Base-by-base conservation (phyloP, 2,113 vertebrate species). In the Furnarius figulus region DNA sequence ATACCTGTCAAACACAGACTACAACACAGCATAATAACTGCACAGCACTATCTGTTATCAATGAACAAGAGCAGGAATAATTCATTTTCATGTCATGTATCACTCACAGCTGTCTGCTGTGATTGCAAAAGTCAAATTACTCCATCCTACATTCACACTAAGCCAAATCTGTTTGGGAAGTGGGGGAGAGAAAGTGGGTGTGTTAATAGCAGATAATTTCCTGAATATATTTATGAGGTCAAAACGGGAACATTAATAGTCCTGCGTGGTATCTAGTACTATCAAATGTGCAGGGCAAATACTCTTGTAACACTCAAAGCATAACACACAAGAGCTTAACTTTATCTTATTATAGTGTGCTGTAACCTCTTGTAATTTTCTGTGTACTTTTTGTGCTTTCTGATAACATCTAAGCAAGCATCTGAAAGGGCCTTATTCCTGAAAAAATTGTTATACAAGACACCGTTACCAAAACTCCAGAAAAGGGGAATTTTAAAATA, bases 101-200 rank as follows among this genome's bases (percentile, higher is more conserved):
- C 85, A 87, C 30, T 97, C 90, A 94, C 77, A 77, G 82, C 92
- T 97, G 95, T 76, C 89, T 97, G 59, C 88, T 79, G 37, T 94
- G 91, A 95, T 93, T 97, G 81, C 85, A 86, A 68, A 83, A 93
- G 87, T 95, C 82, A 94, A 85, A 95, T 96, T 91, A 90, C 84
- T 44, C 47, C 85, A 91, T 95, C 78, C 87, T 93, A 90, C 79
- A 82, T 85, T 94, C 79, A 76, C 70, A 92, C 66, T 61, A 93
- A 94, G 73, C 73, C 81, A 95, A 89, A 97, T 95, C 56, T 95
- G 87, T 92, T 97, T 95, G 93, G 73, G 76, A 97, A 95, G 93
- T 1, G 0, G 63, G 53, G 66, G 18, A 87, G 66, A 87, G 65
- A 96, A 89, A 85, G 93, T 89, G 74, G 91, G 63, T 79, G 70